Conservation (phyloP, 2,113 vertebrate genomes). For the Heterocephalus glaber region DNA sequence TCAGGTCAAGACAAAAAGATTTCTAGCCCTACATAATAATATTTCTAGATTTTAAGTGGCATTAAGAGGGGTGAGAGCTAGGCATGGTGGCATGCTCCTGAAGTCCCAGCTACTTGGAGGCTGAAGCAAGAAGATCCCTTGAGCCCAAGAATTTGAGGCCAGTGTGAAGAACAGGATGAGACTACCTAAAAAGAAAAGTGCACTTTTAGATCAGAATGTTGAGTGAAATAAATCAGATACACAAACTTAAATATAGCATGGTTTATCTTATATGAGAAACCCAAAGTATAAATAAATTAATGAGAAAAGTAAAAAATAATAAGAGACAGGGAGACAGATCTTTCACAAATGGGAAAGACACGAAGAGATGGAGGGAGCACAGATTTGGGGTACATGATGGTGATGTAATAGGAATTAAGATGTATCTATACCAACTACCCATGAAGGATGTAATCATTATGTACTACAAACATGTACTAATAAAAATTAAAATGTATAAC, state of each 20-base stretch:
- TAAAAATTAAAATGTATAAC: background rate
- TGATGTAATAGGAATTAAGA: background rate
- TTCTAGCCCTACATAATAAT: background rate
- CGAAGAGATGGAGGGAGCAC: background rate
- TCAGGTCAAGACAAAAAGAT: slow-evolving; percentile 10
- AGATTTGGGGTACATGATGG: background rate
- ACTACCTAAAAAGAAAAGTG: background rate
- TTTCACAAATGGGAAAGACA: background rate
- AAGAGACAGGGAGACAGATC: background rate
- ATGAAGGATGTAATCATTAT: background rate
- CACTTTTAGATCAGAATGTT: background rate
- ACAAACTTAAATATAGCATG: background rate
- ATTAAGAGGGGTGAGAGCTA: background rate
- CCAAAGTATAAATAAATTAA: background rate
- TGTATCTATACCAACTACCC: background rate
- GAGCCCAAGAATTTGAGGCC: background rate
- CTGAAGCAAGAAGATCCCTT: background rate
- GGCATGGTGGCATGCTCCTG: no score
- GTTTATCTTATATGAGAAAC: background rate
- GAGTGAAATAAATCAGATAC: background rate
- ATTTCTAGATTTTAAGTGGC: background rate
- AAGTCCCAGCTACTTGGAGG: background rate
- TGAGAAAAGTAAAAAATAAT: background rate
- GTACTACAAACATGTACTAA: background rate
- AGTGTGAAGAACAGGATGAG: background rate